Percentiles rank a stretch among this genome's conserved stretches.
phyloP scores from a whole-genome alignment of 2,113 vertebrate species.

The Ceratotherium simum region DNA sequence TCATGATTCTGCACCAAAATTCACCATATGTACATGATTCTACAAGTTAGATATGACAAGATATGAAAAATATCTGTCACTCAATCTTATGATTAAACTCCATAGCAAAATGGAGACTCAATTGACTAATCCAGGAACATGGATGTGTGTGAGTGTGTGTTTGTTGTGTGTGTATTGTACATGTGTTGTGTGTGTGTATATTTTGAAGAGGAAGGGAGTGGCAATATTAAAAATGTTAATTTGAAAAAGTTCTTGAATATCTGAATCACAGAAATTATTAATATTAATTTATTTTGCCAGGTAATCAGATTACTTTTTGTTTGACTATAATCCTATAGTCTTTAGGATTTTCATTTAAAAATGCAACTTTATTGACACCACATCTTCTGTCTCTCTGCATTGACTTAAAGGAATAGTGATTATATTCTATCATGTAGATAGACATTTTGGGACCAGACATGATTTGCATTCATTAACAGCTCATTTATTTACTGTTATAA shows the following conservation, averaged over 20 bases:
- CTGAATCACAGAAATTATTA: neutral
- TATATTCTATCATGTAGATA: constrained; percentile 42
- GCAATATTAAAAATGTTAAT: constrained; percentile 17
- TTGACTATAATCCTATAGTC: neutral
- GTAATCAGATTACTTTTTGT: neutral
- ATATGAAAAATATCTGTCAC: constrained; percentile 64
- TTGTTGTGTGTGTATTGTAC: neutral
- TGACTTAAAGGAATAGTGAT: constrained; percentile 9
- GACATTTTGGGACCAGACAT: constrained; percentile 60
- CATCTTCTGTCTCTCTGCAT: neutral
- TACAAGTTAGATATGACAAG: constrained; percentile 64
- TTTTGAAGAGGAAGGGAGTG: neutral
- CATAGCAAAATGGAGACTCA: constrained; percentile 10
- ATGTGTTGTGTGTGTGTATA: neutral
- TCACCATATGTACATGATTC: constrained; percentile 58
- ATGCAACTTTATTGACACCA: neutral
- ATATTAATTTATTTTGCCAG: constrained; percentile 28
- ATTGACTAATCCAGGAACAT: neutral
- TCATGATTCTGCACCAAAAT: constrained; percentile 58
- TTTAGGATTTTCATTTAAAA: constrained; percentile 31
- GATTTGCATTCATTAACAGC: constrained; percentile 62
- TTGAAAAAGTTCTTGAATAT: neutral
- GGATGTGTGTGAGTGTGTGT: neutral
- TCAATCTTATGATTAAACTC: constrained; percentile 49
- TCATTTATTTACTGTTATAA: constrained; percentile 64